phyloP scores from a whole-genome alignment of 2,113 vertebrate species.

The Pseudorasbora parva region DNA sequence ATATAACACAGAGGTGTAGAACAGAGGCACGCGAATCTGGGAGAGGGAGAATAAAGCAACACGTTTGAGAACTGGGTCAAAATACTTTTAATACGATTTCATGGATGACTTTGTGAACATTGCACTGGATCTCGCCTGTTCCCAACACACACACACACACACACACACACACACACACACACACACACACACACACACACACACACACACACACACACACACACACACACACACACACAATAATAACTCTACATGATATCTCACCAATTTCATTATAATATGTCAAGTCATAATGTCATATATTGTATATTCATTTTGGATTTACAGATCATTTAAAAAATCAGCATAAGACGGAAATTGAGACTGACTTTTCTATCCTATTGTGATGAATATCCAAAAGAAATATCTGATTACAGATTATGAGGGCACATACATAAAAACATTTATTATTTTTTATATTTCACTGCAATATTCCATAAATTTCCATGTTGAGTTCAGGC shows the following conservation, averaged over 20 bases:
- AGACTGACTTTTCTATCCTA: no score
- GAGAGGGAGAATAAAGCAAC: not conserved
- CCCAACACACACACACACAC: no score
- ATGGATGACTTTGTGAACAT: no score
- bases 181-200: no score
- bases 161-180: no score
- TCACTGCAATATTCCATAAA: not conserved
- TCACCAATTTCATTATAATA: not conserved
- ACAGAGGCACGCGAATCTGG: not conserved
- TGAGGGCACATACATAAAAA: not conserved
- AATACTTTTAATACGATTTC: not conserved
- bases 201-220: slow-evolving; percentile 73
- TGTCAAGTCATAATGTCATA: not conserved
- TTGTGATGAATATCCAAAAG: not conserved
- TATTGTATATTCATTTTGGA: not conserved
- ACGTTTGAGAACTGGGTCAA: no score
- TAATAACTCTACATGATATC: not conserved
- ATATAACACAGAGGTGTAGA: not conserved
- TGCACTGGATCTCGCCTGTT: no score
- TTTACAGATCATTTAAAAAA: not conserved
- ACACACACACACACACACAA: no score
- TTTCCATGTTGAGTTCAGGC: not conserved
- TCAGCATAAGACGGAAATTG: not conserved
- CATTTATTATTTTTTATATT: not conserved
- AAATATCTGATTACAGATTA: not conserved